phyloP scores from a whole-genome alignment of 2,113 vertebrate genomes.

The Vireo altiloquus region DNA sequence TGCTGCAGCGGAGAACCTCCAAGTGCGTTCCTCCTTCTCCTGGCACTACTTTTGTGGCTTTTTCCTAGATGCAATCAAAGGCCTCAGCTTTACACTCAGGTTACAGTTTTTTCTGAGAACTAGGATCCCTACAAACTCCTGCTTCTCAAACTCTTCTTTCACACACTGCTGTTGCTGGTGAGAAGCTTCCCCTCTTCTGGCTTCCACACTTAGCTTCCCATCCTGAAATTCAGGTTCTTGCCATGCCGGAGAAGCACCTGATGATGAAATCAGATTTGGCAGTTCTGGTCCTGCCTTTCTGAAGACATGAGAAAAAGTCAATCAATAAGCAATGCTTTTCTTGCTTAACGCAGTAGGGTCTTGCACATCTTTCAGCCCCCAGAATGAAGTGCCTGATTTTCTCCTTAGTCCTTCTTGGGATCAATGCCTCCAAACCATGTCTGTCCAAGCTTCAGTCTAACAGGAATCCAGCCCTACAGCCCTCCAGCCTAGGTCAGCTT shows the following conservation, averaged over 20 bases:
- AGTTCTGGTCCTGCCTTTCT: not conserved
- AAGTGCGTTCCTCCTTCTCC: not conserved
- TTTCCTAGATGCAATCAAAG: not conserved
- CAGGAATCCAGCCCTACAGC: not conserved
- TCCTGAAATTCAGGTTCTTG: constrained; percentile 15
- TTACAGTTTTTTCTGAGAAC: not conserved
- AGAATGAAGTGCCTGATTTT: not conserved
- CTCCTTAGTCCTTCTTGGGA: not conserved
- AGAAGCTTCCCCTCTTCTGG: not conserved
- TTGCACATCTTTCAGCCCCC: not conserved
- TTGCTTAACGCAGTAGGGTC: rapidly evolving
- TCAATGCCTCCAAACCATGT: rapidly evolving
- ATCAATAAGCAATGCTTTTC: not conserved
- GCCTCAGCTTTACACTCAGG: not conserved
- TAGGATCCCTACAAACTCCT: not conserved
- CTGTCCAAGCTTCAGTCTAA: not conserved
- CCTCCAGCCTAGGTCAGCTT: not conserved
- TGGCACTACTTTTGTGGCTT: not conserved
- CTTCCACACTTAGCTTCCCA: not conserved
- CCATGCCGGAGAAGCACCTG: not conserved
- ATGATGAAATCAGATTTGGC: not conserved
- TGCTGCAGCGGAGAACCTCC: not conserved
- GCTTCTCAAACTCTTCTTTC: not conserved
- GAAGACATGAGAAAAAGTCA: not conserved
- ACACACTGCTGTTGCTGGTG: not conserved